Conservation (phyloP, 2,888 invertebrate species). For the Orthonychiurus folsomi region DNA sequence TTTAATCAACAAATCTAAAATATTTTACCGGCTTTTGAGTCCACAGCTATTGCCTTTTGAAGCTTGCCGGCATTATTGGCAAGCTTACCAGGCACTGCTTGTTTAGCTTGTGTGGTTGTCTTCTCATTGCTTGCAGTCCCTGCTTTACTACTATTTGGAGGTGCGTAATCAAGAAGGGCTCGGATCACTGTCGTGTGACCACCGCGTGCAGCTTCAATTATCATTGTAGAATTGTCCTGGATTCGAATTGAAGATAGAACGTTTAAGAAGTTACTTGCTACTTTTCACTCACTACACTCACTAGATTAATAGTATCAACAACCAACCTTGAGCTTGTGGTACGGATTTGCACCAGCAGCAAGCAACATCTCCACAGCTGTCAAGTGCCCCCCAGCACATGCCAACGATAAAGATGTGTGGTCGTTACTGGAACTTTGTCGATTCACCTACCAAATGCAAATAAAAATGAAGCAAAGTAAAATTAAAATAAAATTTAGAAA, state of each 20-base stretch:
- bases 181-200: conserved; percentile 94
- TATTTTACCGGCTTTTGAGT: conserved; percentile 11
- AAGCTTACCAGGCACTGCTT: conserved; percentile 17
- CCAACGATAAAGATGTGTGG: conserved; percentile 91
- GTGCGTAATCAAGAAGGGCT: conserved; percentile 78
- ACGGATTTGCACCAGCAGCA: conserved; percentile 85
- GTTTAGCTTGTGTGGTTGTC: conserved; percentile 4
- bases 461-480: background rate
- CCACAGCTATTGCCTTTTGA: conserved; percentile 5
- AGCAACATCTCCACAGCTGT: conserved; percentile 86
- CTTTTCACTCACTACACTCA: conserved; percentile 8
- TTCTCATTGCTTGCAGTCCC: conserved; percentile 13
- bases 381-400: conserved; percentile 92
- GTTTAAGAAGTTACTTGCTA: no score
- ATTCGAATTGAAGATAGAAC: no score
- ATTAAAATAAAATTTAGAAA: background rate
- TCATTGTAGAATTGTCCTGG: conserved; percentile 96
- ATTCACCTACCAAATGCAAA: conserved; percentile 46
- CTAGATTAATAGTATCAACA: no score
- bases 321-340: conserved; percentile 94
- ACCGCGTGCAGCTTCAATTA: conserved; percentile 96
- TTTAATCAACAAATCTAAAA: conserved; percentile 17
- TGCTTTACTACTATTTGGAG: conserved; percentile 18
- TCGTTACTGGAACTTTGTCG: conserved; percentile 87
- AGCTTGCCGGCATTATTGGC: conserved; percentile 19